Evolutionary conservation across 92 coral and sea anemone species (phyloP), one percentile per base, ranked within the genome.

Genomic region (Bergia puertoricense): DNA sequence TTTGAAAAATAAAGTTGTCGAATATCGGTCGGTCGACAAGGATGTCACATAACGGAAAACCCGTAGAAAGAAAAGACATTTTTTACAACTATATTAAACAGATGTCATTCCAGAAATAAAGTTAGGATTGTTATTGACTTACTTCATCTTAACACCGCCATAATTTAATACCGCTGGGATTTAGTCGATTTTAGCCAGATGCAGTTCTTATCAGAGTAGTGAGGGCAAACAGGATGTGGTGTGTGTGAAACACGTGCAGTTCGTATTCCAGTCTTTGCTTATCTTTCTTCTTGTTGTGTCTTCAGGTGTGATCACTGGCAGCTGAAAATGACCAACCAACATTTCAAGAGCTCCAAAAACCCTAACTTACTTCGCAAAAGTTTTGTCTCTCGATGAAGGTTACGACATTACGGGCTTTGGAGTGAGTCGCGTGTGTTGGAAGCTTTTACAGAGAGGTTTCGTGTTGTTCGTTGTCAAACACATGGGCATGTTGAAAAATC

Each of bases 111-210:
- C 13, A 30, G 62, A 69, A 71, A 45, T 38, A 36, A 82, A 82
- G 79, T 30, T 71, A 71, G 66, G 46, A 84, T 22, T 41, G 46
- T 5, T 54, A 37, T 43, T 30, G 67, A 46, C 62, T 43, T 22
- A 23, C 22, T 42, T 66, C 86, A 41, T 42, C 76, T 66, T 68
- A 62, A 43, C 56, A 40, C 38, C 57, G 56, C 76, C 74, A 66
- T 68, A 44, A 46, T 48, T 69, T 42, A 76, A 81, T 84, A 46
- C 45, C 77, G 13, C 48, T 69, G 39, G 73, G 77, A 43, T 42
- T 68, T 71, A 46, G 78, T 71, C 87, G 87, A 72, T 84, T 72
- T 84, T 84, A 48, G 44, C 87, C 87, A 84, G 87, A 84, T 84
- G 87, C 87, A 69, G 78, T 14, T 38, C 79, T 84, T 84, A 84